Conservation (phyloP, 2,797 vertebrate species). For the Mergus octosetaceus region DNA sequence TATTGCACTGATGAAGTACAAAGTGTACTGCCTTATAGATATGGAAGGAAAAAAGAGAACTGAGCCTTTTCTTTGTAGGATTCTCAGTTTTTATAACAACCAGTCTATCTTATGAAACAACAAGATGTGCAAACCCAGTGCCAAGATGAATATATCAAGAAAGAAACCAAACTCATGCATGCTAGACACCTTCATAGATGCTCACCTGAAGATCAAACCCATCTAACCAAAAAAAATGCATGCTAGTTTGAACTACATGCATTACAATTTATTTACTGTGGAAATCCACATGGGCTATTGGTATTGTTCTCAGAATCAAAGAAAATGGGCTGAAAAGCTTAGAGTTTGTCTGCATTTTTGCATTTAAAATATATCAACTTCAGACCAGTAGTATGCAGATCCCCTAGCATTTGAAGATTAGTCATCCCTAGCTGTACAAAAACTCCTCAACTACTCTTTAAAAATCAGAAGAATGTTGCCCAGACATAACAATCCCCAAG, state of each 20-base stretch:
- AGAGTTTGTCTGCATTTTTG: not conserved
- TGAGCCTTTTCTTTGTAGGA: not conserved
- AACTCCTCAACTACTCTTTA: not conserved
- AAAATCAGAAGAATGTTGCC: not conserved
- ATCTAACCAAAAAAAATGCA: not conserved
- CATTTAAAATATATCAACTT: conserved; percentile 1
- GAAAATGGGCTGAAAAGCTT: not conserved
- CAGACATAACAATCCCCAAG: not conserved
- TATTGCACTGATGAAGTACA: not conserved
- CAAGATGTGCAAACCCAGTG: not conserved
- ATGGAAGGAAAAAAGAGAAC: not conserved
- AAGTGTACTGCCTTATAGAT: not conserved
- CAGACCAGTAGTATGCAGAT: conserved; percentile 26
- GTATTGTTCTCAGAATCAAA: not conserved
- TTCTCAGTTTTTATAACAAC: not conserved
- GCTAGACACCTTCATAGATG: not conserved
- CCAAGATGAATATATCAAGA: not conserved
- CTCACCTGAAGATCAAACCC: not conserved
- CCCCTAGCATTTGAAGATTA: not conserved
- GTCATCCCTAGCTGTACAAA: not conserved
- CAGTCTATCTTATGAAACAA: not conserved
- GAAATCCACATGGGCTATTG: not conserved
- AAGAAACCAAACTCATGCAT: not conserved
- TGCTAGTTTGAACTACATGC: not conserved
- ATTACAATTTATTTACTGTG: not conserved